A percentile compares a stretch with the other conserved stretches of the same genome.
phyloP scores from a whole-genome alignment of 1,140 invertebrate species.

The Cryptotermes secundus region DNA sequence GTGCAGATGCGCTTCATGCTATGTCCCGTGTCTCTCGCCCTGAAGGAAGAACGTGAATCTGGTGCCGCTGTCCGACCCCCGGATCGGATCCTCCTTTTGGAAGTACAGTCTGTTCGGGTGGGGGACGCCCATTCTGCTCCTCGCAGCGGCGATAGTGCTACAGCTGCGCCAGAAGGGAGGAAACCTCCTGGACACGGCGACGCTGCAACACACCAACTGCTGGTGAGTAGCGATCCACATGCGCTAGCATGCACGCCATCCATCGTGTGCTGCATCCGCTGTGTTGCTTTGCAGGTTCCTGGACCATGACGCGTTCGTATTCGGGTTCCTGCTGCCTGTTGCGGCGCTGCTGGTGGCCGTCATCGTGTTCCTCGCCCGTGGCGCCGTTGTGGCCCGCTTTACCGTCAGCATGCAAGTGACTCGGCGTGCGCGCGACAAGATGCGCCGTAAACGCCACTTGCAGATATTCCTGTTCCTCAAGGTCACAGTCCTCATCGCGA shows the following conservation, averaged over 20 bases:
- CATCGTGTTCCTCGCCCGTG: constrained; percentile 49
- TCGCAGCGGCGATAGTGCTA: constrained; percentile 44
- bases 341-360: constrained; percentile 47
- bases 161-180: constrained; percentile 46
- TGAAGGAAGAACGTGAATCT: constrained; percentile 46
- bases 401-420: constrained; percentile 47
- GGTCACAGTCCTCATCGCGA: constrained; percentile 46
- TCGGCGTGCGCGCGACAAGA: constrained; percentile 58
- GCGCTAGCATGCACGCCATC: too few species aligned
- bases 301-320: constrained; percentile 50
- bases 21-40: neutral
- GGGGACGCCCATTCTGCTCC: constrained; percentile 49
- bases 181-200: constrained; percentile 45
- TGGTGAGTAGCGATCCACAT: constrained; percentile 44
- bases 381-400: constrained; percentile 52
- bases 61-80: constrained; percentile 44
- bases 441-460: constrained; percentile 56
- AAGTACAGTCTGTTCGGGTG: constrained; percentile 54
- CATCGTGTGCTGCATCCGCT: too few species aligned
- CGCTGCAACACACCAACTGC: constrained; percentile 51
- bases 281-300: constrained; percentile 48
- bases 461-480: constrained; percentile 62
- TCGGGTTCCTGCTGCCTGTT: constrained; percentile 50
- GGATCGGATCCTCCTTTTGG: constrained; percentile 49
- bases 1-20: too few species aligned